Conservation (phyloP, 2,888 invertebrate species). For the Cephonodes hylas region DNA sequence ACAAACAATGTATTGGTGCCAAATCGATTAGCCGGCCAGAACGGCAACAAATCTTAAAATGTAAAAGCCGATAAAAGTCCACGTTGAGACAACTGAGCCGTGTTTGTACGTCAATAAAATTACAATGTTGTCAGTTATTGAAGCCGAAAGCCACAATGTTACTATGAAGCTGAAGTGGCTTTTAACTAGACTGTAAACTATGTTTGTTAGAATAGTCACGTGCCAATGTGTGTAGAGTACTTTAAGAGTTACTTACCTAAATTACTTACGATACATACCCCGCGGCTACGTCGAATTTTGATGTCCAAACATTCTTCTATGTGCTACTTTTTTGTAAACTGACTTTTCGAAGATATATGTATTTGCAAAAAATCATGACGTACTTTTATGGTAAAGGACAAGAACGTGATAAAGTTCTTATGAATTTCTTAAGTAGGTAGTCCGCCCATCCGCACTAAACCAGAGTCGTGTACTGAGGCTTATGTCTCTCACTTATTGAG, state of each 20-base stretch:
- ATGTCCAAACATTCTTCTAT: too few species aligned
- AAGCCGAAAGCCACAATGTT: neutral
- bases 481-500: too few species aligned
- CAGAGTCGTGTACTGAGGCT: too few species aligned
- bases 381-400: neutral
- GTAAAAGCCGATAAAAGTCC: neutral
- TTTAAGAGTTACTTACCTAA: too few species aligned
- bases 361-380: too few species aligned
- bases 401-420: neutral
- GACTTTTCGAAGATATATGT: too few species aligned
- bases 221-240: too few species aligned
- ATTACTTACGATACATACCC: too few species aligned
- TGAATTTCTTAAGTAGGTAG: neutral
- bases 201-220: neutral
- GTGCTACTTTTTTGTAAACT: too few species aligned
- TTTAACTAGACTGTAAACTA: conserved; percentile 18
- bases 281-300: too few species aligned
- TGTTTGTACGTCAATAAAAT: conserved; percentile 7
- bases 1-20: neutral
- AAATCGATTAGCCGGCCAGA: neutral
- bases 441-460: too few species aligned
- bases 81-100: neutral
- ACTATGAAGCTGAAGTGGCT: conserved; percentile 18
- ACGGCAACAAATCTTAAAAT: conserved; percentile 1
- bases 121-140: conserved; percentile 15